These are phyloP conservation scores for Pipistrellus kuhlii DNA, from an alignment of 2,797 vertebrate species.

Conservation along the genomic window DNA sequence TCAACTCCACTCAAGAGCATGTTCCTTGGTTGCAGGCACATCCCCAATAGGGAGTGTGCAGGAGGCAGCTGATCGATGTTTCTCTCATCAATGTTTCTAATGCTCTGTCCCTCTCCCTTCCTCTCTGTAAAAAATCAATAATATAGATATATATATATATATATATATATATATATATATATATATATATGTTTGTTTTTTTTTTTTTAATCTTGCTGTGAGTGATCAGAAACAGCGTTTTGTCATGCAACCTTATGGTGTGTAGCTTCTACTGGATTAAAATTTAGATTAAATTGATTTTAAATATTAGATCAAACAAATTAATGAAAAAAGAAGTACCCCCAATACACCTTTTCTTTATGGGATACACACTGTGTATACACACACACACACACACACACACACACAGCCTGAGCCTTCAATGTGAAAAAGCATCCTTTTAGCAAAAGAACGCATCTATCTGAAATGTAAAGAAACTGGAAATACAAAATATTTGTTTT, in stretches of 20 bases:
- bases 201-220: not conserved
- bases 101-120: too few relatives aligned
- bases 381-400: not conserved
- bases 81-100: too few relatives aligned
- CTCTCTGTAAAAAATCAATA: too few relatives aligned
- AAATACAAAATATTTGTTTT: slow-evolving; percentile 61
- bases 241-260: slow-evolving; percentile 2
- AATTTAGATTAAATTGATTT: slow-evolving; percentile 31
- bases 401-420: not conserved
- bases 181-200: too few relatives aligned
- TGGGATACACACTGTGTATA: not conserved
- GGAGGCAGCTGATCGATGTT: too few relatives aligned
- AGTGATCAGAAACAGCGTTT: slow-evolving; percentile 9
- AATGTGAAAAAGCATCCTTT: slow-evolving; percentile 14
- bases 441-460: not conserved
- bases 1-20: too few relatives aligned
- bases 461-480: slow-evolving; percentile 39
- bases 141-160: too few relatives aligned
- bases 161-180: too few relatives aligned
- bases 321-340: slow-evolving; percentile 9
- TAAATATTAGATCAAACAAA: not conserved
- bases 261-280: slow-evolving; percentile 12
- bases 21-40: too few relatives aligned
- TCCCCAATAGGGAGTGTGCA: too few relatives aligned
- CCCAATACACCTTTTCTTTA: not conserved